Conservation (phyloP, 2,113 vertebrate species). For the Solea senegalensis region DNA sequence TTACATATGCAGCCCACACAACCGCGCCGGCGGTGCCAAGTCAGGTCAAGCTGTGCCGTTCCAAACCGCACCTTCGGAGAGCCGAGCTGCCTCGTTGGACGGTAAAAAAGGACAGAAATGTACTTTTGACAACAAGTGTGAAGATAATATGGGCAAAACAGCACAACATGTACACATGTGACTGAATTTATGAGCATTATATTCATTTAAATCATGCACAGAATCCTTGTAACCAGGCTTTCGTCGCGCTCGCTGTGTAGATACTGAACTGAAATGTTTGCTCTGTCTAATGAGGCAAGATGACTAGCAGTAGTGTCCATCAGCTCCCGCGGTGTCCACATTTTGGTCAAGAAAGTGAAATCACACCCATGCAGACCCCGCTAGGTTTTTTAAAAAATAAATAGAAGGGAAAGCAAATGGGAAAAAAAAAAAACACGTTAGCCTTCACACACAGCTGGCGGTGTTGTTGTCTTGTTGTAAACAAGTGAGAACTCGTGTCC, state of each 20-base stretch:
- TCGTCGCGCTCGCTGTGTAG: slow-evolving; percentile 2
- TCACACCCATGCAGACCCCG: slow-evolving; percentile 15
- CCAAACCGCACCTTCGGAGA: too few relatives aligned
- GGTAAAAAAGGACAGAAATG: too few relatives aligned
- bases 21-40: too few relatives aligned
- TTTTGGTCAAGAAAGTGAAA: slow-evolving; percentile 36
- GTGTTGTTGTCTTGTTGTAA: slow-evolving; percentile 2
- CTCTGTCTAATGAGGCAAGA: slow-evolving; percentile 26
- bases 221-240: background rate
- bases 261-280: slow-evolving; percentile 6
- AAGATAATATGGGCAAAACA: slow-evolving; percentile 16
- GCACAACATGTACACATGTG: background rate
- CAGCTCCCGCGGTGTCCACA: slow-evolving; percentile 31
- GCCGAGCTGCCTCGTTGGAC: too few relatives aligned
- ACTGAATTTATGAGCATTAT: background rate
- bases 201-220: background rate
- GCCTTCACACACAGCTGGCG: slow-evolving; percentile 1
- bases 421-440: background rate
- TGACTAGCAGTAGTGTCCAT: slow-evolving; percentile 35
- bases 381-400: slow-evolving; percentile 4
- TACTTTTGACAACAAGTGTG: slow-evolving; percentile 2
- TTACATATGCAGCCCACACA: too few relatives aligned
- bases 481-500: slow-evolving; percentile 11
- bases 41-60: too few relatives aligned
- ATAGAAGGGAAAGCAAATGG: background rate